phyloP scores from a whole-genome alignment of 2,797 vertebrate genomes.

The Fundulus diaphanus region DNA sequence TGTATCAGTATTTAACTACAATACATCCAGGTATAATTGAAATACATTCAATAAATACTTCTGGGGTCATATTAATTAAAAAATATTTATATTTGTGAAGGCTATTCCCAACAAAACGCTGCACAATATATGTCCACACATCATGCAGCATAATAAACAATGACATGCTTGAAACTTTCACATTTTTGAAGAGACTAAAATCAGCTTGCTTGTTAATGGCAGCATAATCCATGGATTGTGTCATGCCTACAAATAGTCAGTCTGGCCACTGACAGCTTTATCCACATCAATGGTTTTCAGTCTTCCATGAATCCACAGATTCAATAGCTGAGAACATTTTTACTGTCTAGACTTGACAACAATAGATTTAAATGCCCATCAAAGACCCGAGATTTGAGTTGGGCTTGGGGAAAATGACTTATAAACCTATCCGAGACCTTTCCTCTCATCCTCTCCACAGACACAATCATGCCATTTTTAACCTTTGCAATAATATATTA shows the following conservation, averaged over 20 bases:
- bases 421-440: too few relatives aligned
- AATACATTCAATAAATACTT: too few relatives aligned
- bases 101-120: neutral
- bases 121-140: neutral
- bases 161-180: neutral
- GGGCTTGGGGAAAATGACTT: too few relatives aligned
- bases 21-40: too few relatives aligned
- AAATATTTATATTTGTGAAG: neutral
- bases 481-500: too few relatives aligned
- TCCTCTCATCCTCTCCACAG: too few relatives aligned
- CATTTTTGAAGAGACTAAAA: neutral
- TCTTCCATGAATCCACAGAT: neutral
- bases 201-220: neutral
- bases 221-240: neutral
- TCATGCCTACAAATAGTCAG: neutral
- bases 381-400: too few relatives aligned
- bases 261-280: neutral
- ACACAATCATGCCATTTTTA: too few relatives aligned
- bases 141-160: neutral
- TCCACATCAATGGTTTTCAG: neutral
- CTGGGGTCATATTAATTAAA: neutral
- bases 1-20: neutral
- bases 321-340: too few relatives aligned
- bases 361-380: too few relatives aligned
- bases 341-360: too few relatives aligned